Evolutionary conservation across 1,140 invertebrate genomes (phyloP).

Genomic region (Helicoverpa zea): DNA sequence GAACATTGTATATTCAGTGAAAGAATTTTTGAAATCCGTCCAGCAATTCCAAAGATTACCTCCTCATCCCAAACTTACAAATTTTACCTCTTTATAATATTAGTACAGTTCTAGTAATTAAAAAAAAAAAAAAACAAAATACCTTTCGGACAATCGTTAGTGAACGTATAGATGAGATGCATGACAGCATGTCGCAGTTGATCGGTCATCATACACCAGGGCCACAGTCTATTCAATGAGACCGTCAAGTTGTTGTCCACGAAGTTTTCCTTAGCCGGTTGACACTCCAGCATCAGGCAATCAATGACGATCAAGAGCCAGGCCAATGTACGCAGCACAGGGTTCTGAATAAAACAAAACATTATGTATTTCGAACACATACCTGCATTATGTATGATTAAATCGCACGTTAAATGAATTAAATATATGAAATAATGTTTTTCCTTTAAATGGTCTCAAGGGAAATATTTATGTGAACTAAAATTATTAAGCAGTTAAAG

Average conservation of each 20-base stretch:
- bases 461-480: slow-evolving; percentile 1
- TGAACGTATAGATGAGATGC: slow-evolving; percentile 71
- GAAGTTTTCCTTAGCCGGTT: slow-evolving; percentile 68
- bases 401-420: slow-evolving; percentile 14
- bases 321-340: slow-evolving; percentile 67
- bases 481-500: neutral
- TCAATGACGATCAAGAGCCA: slow-evolving; percentile 70
- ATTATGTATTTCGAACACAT: slow-evolving; percentile 25
- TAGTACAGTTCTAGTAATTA: no score
- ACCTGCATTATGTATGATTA: neutral
- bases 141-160: slow-evolving; percentile 79
- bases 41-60: no score
- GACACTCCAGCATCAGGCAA: slow-evolving; percentile 68
- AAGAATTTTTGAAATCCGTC: no score
- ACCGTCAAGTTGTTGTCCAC: slow-evolving; percentile 67
- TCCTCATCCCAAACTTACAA: no score
- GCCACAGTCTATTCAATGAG: slow-evolving; percentile 72
- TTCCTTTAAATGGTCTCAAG: neutral
- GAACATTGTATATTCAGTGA: no score
- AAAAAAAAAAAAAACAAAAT: neutral
- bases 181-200: slow-evolving; percentile 66
- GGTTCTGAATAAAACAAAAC: slow-evolving; percentile 46
- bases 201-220: slow-evolving; percentile 81
- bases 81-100: no score
- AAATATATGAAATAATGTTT: neutral